Evolutionary conservation across 2,113 vertebrate species (phyloP).

Genomic region (Amblyornis subalaris): DNA sequence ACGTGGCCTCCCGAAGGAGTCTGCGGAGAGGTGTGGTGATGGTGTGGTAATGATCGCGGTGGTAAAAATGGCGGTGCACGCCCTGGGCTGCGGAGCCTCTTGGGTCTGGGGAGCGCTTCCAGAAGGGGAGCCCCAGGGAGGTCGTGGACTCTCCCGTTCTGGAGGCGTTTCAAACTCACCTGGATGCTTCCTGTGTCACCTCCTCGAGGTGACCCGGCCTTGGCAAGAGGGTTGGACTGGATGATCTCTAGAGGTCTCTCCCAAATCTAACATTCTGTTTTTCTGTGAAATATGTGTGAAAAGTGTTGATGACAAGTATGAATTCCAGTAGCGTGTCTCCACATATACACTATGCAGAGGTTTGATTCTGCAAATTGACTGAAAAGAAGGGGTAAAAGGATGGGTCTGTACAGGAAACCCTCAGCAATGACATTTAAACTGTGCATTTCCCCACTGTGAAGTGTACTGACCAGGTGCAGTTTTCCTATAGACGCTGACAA

Average conservation of each 20-base stretch:
- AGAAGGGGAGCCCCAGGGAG: fast-evolving
- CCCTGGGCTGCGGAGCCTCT: fast-evolving
- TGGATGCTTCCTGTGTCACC: not conserved
- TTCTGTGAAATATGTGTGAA: not conserved
- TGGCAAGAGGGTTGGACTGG: not conserved
- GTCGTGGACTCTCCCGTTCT: not conserved
- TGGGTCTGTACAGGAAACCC: too few relatives aligned
- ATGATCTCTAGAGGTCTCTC: not conserved
- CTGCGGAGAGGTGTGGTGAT: fast-evolving
- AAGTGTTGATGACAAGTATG: fast-evolving
- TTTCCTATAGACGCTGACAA: fast-evolving
- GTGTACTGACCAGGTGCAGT: fast-evolving
- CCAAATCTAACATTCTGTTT: not conserved
- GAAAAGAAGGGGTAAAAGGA: not conserved
- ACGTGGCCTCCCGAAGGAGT: not conserved
- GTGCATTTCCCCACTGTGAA: not conserved
- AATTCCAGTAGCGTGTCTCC: fast-evolving
- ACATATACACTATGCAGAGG: fast-evolving
- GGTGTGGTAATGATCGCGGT: fast-evolving
- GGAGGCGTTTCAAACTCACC: not conserved
- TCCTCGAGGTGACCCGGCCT: not conserved
- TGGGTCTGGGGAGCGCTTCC: fast-evolving
- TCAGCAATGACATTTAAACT: not conserved
- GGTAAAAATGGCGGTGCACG: fast-evolving
- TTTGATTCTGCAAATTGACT: not conserved